phyloP scores from a whole-genome alignment of 2,113 vertebrate species.

The Arothron firmamentum region DNA sequence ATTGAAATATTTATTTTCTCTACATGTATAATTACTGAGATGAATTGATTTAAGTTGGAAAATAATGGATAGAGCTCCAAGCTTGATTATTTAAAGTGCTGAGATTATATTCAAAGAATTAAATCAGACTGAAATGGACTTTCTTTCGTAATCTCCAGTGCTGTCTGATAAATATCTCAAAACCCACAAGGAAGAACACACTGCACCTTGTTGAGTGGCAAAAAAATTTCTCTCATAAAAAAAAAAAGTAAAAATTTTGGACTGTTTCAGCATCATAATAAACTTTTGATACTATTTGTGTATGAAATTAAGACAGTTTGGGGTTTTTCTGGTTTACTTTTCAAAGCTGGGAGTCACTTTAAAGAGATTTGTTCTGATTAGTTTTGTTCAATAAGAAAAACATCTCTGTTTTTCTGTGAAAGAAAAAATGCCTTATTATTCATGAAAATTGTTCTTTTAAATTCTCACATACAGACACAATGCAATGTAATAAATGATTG shows the following conservation, averaged over 20 bases:
- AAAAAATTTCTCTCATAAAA: no score
- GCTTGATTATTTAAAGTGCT: no score
- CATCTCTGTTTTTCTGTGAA: conserved; percentile 37
- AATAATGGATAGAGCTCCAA: no score
- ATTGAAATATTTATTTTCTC: no score
- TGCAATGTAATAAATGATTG: background rate
- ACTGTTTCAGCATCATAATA: no score
- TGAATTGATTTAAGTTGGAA: no score
- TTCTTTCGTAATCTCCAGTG: no score
- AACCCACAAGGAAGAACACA: conserved; percentile 1
- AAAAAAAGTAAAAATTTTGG: background rate
- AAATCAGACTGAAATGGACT: no score
- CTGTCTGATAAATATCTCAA: conserved; percentile 1
- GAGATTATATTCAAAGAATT: no score
- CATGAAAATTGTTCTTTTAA: conserved; percentile 11
- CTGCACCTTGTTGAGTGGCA: no score
- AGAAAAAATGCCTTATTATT: conserved; percentile 12
- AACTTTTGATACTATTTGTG: conserved; percentile 8
- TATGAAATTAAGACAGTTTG: conserved; percentile 61
- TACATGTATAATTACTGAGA: no score
- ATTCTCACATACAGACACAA: conserved; percentile 12
- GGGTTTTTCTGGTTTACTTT: conserved; percentile 50
- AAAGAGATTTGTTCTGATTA: conserved; percentile 43
- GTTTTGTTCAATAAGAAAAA: conserved; percentile 52
- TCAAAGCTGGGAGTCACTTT: conserved; percentile 36